phyloP scores from a whole-genome alignment of 2,888 invertebrate genomes.

The Heteropelma amictum region DNA sequence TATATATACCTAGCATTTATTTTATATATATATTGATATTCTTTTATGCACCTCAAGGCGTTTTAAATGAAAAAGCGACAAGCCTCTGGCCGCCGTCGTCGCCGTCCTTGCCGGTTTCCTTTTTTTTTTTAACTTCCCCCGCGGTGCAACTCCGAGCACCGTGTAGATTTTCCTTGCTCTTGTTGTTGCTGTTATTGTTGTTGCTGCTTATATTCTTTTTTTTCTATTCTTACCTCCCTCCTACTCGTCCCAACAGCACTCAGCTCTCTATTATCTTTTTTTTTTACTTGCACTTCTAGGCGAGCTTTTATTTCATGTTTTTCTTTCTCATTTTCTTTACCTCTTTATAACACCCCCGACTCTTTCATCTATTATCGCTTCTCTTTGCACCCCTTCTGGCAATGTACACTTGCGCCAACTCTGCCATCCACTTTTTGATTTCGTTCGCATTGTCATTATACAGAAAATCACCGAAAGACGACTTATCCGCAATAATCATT shows the following conservation, averaged over 20 bases:
- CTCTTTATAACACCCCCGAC: slow-evolving; percentile 20
- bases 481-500: no score
- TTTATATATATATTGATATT: slow-evolving; percentile 24
- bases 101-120: slow-evolving; percentile 3
- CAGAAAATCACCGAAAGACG: background rate
- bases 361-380: slow-evolving; percentile 31
- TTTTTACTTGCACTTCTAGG: background rate
- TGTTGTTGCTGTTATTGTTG: slow-evolving; percentile 46
- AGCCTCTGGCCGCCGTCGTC: slow-evolving; percentile 34
- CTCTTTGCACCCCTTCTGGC: slow-evolving; percentile 10
- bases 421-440: background rate
- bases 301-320: slow-evolving; percentile 18
- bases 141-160: slow-evolving; percentile 42
- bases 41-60: slow-evolving; percentile 50
- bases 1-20: slow-evolving; percentile 14
- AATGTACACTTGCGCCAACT: background rate
- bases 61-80: slow-evolving; percentile 53
- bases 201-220: background rate
- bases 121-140: slow-evolving; percentile 19
- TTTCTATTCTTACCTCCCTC: background rate
- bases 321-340: background rate
- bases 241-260: background rate
- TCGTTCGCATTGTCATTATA: background rate
- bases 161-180: slow-evolving; percentile 52
- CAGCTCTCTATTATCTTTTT: background rate